Base-by-base conservation (phyloP, 2,113 vertebrate genomes). In the Sterna hirundo region DNA sequence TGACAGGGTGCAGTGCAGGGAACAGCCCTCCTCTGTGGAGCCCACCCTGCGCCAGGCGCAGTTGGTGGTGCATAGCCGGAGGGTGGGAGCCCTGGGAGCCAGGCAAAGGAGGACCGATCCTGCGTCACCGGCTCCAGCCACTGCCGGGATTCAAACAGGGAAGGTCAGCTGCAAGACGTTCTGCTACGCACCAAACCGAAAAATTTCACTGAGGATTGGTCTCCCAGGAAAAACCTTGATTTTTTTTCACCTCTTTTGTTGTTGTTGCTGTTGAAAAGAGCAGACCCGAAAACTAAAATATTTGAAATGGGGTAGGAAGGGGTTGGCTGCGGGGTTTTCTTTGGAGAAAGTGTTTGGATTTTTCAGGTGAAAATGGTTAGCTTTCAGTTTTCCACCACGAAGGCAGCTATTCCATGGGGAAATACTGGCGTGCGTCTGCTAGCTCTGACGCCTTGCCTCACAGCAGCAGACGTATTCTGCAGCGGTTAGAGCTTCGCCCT, bases 351-450 rank as follows among this genome's bases (percentile, higher is more conserved):
- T 8, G 15, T 69, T 88, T 40, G 49, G 29, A 47, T 74, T 86
- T 86, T 88, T 57, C 40, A 57, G 75, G 29, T 83, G 51, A 74
- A 89, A 74, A 32, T 65, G 40, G 10, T 25, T 47, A 34, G 20
- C 60, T 90, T 90, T 60, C 44, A 82, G 8, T 52, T 77, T 61
- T 25, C 51, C 38, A 54, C 54, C 15, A 2, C 29, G 70, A 75
- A 65, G 22, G 16, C 42, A 78, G 34, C n/a, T 74, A 64, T 23
- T 86, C 55, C 27, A 11, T 20, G 8, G n/a, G 44, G 44, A 51
- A 64, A 71, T 32, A 21, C 36, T 0, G 0, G 13, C 0, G 1
- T 20, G 19, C 2, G 3, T 19, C 74, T 8, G 3, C 54, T 15
- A 23, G 13, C 51, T 77, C 78, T 70, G 47, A 30, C 11, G 52